Evolutionary conservation across 2,113 vertebrate genomes (phyloP).

Genomic region (Bucco capensis): DNA sequence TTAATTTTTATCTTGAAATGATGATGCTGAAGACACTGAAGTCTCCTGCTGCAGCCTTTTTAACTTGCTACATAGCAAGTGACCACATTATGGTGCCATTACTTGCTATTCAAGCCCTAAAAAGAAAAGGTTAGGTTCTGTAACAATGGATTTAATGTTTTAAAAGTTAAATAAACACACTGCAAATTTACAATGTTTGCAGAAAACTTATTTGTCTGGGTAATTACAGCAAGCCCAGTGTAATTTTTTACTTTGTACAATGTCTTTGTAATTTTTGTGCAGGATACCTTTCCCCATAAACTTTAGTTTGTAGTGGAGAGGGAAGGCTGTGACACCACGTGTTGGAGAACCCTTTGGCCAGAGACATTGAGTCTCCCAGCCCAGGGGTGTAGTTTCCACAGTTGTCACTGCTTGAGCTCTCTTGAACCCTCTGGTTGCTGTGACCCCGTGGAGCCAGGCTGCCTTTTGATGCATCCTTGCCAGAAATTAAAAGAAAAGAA

Average conservation of each 20-base stretch:
- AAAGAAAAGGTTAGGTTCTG: background rate
- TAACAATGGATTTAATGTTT: background rate
- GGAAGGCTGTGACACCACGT: background rate
- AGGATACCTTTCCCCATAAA: background rate
- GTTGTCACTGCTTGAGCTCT: background rate
- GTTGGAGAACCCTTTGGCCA: background rate
- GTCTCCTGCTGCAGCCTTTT: background rate
- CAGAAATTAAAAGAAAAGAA: background rate
- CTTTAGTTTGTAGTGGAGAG: background rate
- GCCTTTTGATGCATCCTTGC: background rate
- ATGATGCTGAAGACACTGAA: background rate
- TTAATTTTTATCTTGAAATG: background rate
- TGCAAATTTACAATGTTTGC: accelerated
- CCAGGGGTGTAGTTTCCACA: accelerated
- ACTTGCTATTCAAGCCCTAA: background rate
- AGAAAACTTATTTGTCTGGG: background rate
- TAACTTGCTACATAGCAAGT: background rate
- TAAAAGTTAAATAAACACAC: background rate
- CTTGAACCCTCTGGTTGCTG: background rate
- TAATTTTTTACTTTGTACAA: background rate
- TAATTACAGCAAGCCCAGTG: background rate
- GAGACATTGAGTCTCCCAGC: background rate
- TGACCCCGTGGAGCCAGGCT: accelerated
- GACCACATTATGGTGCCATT: background rate
- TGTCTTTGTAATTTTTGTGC: background rate